Conservation (phyloP, 2,888 invertebrate genomes). For the Coenonympha arcania region DNA sequence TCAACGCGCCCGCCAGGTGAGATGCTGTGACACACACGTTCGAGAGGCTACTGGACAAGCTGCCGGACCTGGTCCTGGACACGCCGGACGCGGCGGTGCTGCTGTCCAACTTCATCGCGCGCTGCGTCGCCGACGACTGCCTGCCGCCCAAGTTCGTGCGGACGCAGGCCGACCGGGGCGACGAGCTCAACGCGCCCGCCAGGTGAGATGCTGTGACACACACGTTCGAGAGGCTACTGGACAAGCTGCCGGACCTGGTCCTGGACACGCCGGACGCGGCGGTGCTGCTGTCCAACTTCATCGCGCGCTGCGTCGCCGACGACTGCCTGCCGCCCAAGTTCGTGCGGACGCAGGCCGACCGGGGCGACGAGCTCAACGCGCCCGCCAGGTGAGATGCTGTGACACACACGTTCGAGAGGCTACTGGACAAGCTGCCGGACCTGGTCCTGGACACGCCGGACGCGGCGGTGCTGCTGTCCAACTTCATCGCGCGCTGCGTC, state of each 20-base stretch:
- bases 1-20: conserved; percentile 51
- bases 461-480: conserved; percentile 86
- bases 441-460: conserved; percentile 92
- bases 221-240: no score
- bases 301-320: conserved; percentile 93
- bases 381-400: conserved; percentile 51
- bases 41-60: no score
- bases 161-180: conserved; percentile 55
- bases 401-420: no score
- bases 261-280: conserved; percentile 93
- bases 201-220: no score
- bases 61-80: conserved; percentile 90
- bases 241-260: conserved; percentile 86
- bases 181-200: conserved; percentile 40
- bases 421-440: conserved; percentile 86
- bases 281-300: conserved; percentile 88
- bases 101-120: conserved; percentile 91
- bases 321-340: conserved; percentile 93
- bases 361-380: conserved; percentile 35
- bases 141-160: conserved; percentile 88
- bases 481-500: conserved; percentile 92
- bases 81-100: conserved; percentile 89
- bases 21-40: no score
- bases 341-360: conserved; percentile 73
- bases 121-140: conserved; percentile 94